Evolutionary conservation across 2,113 vertebrate genomes (phyloP), one percentile per base, ranked within the genome.

Genomic region (Phrynosoma platyrhinos): DNA sequence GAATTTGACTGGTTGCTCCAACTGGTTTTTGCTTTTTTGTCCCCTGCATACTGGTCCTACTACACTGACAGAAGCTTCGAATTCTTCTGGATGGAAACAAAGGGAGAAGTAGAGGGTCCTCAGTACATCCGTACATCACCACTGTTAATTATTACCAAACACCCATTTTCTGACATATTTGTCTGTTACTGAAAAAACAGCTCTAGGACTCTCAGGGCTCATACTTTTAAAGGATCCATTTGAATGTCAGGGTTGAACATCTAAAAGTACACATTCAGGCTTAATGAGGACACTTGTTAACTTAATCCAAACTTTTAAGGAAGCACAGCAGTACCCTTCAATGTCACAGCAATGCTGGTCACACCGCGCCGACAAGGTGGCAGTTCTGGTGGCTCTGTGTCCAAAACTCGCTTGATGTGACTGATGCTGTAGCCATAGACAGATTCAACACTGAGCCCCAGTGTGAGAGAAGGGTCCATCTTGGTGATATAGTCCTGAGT

Each of bases 381-480:
- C 84, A 96, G 78, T 87, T 98, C 98, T 0, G 98, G 98, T 0
- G 95, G 96, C 47, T 98, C 98, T 0, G 94, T 94, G 84, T 98
- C 98, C 55, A 99, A 93, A 68, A 98, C 92, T 21, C 98, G 96
- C 72, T 96, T 98, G 88, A 97, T 97, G 18, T 98, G 98, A 92
- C 96, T 97, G 93, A 99, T 96, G 92, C 97, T 98, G 83, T 99
- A 99, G 93, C 97, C 97, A 0, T 98, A 97, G 91, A 99, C 96
- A 0, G 98, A 99, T 91, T 99, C 98, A 0, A 95, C 96, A 88
- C 97, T 98, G 84, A 99, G 96, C 5, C 98, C 98, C 93, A 99
- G 93, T 0, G 98, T 98, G 42, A 97, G 96, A 1, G 98, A 97
- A 0, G 98, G 98, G 92, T 99, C 98, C 96, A 99, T 98, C 91